phyloP scores from a whole-genome alignment of 2,888 invertebrate species.

The Ommatoiulus sabulosus region DNA sequence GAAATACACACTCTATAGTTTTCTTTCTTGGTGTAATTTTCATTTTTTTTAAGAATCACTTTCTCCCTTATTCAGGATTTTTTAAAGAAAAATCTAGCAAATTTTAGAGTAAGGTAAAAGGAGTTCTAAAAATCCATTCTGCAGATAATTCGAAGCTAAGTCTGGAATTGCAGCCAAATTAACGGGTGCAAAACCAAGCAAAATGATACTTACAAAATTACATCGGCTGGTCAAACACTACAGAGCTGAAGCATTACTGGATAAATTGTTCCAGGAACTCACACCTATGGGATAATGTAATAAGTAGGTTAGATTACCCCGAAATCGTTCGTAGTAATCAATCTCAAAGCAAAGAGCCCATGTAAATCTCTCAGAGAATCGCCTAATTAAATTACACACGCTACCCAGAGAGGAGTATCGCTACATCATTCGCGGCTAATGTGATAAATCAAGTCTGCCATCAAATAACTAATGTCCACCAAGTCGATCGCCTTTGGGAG shows the following conservation, averaged over 20 bases:
- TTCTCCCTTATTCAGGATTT: too few species aligned
- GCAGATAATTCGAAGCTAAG: too few species aligned
- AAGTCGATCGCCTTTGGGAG: not conserved
- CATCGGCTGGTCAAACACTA: too few species aligned
- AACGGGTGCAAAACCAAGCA: too few species aligned
- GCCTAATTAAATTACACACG: not conserved
- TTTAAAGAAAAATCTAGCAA: too few species aligned
- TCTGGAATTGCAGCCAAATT: too few species aligned
- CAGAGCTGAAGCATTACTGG: not conserved
- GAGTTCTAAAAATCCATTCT: too few species aligned
- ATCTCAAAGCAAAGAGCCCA: not conserved
- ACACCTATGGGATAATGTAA: not conserved
- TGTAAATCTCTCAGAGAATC: not conserved
- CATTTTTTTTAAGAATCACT: too few species aligned
- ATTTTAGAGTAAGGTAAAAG: too few species aligned
- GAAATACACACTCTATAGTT: too few species aligned
- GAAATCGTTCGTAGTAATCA: not conserved
- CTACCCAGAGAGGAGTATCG: not conserved
- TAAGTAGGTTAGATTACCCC: not conserved
- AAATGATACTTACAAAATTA: too few species aligned
- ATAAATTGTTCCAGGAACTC: not conserved
- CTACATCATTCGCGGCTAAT: not conserved
- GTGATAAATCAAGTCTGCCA: not conserved
- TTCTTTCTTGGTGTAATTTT: too few species aligned
- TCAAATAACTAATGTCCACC: not conserved